These are phyloP conservation scores for Neotoxoptera formosana DNA, from an alignment of 1,140 invertebrate species.

Conservation along the genomic window DNA sequence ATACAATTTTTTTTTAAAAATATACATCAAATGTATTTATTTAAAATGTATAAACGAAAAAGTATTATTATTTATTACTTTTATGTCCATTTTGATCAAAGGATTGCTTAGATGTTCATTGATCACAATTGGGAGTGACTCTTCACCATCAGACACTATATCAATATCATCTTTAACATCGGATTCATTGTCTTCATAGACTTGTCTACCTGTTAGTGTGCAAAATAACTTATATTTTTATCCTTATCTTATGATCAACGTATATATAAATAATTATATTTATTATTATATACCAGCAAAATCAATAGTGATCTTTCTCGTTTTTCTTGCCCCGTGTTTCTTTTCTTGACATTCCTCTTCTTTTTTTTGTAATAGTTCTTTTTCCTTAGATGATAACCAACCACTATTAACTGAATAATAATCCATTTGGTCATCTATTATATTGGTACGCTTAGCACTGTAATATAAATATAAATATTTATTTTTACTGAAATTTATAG, in stretches of 20 bases:
- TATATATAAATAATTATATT: not conserved
- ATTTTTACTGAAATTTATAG: not conserved
- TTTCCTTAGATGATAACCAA: slow-evolving; percentile 80
- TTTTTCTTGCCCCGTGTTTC: slow-evolving; percentile 74
- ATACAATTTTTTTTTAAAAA: not conserved
- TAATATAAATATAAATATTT: slow-evolving; percentile 38
- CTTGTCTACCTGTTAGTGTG: slow-evolving; percentile 8
- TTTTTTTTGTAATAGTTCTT: slow-evolving; percentile 73
- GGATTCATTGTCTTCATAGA: slow-evolving; percentile 43
- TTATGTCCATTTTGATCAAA: slow-evolving; percentile 38
- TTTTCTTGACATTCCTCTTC: slow-evolving; percentile 72
- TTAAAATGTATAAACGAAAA: not conserved
- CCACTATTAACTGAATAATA: slow-evolving; percentile 85
- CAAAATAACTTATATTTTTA: too few relatives aligned
- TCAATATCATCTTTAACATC: not conserved
- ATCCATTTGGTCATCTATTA: slow-evolving; percentile 95
- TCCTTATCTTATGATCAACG: not conserved
- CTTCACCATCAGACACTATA: not conserved
- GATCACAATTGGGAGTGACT: not conserved
- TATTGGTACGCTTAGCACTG: slow-evolving; percentile 83
- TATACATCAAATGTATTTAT: too few relatives aligned
- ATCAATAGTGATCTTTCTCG: slow-evolving; percentile 81
- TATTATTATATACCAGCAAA: slow-evolving; percentile 82
- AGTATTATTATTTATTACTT: not conserved
- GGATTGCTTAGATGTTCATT: slow-evolving; percentile 45